A percentile compares a stretch with the other conserved stretches of the same genome.
Conservation (phyloP, 1,140 invertebrate genomes). For the Leucophenga varia region DNA sequence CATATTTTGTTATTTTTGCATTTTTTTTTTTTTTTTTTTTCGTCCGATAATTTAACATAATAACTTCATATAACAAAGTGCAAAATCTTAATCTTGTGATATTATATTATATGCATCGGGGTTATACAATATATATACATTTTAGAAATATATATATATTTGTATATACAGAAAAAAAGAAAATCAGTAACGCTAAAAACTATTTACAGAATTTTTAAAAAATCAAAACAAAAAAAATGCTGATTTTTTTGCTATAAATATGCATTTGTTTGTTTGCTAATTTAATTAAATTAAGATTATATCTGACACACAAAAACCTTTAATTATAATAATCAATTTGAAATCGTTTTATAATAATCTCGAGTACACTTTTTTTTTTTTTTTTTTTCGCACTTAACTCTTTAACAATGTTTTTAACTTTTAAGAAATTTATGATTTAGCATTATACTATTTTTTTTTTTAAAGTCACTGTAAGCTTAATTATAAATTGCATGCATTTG, state of each 20-base stretch:
- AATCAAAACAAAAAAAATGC: not conserved
- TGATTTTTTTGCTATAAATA: not conserved
- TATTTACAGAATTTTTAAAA: not conserved
- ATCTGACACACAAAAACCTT: no score
- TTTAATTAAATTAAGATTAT: no score
- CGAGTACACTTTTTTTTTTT: no score
- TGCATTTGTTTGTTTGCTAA: not conserved
- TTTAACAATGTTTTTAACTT: no score
- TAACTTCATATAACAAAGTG: not conserved
- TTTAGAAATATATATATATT: not conserved
- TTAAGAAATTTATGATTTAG: no score
- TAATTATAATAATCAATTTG: not conserved
- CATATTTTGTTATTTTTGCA: no score
- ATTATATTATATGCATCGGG: not conserved
- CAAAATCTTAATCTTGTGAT: not conserved
- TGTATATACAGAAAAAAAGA: no score
- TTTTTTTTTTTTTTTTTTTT: conserved; percentile 16
- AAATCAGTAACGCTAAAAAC: not conserved
- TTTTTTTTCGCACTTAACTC: no score
- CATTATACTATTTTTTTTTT: no score
- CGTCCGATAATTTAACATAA: not conserved
- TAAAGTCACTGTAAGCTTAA: no score
- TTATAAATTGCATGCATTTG: no score
- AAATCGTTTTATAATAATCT: no score
- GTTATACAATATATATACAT: not conserved